phyloP scores from a whole-genome alignment of 2,888 invertebrate species.

The Agrilus mali region DNA sequence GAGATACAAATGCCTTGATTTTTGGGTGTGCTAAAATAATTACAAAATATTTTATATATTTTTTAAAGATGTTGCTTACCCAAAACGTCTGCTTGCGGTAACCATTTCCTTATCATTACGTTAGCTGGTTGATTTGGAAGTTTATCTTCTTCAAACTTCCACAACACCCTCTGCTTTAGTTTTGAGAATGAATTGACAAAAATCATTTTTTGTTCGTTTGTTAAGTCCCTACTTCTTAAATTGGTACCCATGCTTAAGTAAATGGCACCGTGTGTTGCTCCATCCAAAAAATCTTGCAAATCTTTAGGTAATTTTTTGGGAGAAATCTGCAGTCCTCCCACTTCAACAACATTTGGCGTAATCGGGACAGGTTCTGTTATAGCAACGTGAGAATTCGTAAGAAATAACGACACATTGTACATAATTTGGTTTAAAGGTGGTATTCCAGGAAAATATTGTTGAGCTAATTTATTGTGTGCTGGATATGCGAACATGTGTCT shows the following conservation, averaged over 20 bases:
- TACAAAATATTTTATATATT: background rate
- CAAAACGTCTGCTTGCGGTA: conserved; percentile 15
- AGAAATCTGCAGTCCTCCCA: conserved; percentile 40
- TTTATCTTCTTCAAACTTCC: conserved; percentile 36
- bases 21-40: conserved; percentile 35
- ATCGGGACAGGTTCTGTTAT: conserved; percentile 36
- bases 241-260: conserved; percentile 48
- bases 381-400: conserved; percentile 35
- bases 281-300: conserved; percentile 37
- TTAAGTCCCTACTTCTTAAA: conserved; percentile 40
- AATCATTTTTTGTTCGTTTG: conserved; percentile 35
- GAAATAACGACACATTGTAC: conserved; percentile 20
- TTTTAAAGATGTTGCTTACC: conserved; percentile 4
- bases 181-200: conserved; percentile 43
- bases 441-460: conserved; percentile 21
- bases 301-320: conserved; percentile 16
- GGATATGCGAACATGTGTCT: conserved; percentile 19
- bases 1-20: conserved; percentile 41
- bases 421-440: conserved; percentile 18
- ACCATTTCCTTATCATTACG: conserved; percentile 15
- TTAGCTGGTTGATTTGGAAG: conserved; percentile 11
- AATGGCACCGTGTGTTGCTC: conserved; percentile 38
- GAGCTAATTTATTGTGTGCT: conserved; percentile 17
- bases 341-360: conserved; percentile 41
- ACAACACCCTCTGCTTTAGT: conserved; percentile 38